Percentiles rank a stretch among this genome's conserved stretches.
Evolutionary conservation across 2,113 vertebrate species (phyloP).

Genomic region (Chaetodon auriga): DNA sequence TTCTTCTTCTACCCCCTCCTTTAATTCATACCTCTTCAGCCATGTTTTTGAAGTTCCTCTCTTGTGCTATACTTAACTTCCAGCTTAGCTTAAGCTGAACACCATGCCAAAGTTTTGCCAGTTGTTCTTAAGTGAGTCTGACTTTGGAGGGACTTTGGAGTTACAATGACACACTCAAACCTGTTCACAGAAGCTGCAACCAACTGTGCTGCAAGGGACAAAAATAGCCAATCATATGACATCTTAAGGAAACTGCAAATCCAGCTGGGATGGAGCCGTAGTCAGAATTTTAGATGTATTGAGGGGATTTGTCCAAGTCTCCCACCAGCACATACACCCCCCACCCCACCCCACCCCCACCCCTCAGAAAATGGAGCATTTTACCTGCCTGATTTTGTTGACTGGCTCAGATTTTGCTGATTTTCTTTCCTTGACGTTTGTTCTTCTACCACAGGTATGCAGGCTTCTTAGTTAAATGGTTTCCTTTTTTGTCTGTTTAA

Average conservation of each 20-base stretch:
- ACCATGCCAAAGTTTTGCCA: slow-evolving; percentile 37
- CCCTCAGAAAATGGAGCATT: too few species aligned
- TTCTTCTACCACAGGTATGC: too few species aligned
- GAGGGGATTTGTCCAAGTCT: too few species aligned
- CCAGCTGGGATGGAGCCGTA: neutral
- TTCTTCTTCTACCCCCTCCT: slow-evolving; percentile 44
- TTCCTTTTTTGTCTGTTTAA: too few species aligned
- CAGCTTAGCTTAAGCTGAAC: slow-evolving; percentile 47
- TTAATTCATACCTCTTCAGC: slow-evolving; percentile 57
- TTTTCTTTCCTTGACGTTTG: too few species aligned
- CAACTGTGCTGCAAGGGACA: neutral
- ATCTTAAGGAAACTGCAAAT: neutral
- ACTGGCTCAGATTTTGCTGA: too few species aligned
- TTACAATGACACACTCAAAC: neutral
- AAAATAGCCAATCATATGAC: neutral
- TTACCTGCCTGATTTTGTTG: too few species aligned
- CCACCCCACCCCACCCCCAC: too few species aligned
- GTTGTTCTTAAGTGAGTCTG: slow-evolving; percentile 18
- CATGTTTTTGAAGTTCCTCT: slow-evolving; percentile 59
- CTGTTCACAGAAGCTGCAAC: neutral
- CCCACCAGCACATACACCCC: neutral
- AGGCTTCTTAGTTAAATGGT: too few species aligned
- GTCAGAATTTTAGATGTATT: neutral
- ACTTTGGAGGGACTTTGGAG: slow-evolving; percentile 44
- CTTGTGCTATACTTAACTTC: slow-evolving; percentile 35